Evolutionary conservation across 2,113 vertebrate species (phyloP).

Genomic region (Coptodon rendalli): DNA sequence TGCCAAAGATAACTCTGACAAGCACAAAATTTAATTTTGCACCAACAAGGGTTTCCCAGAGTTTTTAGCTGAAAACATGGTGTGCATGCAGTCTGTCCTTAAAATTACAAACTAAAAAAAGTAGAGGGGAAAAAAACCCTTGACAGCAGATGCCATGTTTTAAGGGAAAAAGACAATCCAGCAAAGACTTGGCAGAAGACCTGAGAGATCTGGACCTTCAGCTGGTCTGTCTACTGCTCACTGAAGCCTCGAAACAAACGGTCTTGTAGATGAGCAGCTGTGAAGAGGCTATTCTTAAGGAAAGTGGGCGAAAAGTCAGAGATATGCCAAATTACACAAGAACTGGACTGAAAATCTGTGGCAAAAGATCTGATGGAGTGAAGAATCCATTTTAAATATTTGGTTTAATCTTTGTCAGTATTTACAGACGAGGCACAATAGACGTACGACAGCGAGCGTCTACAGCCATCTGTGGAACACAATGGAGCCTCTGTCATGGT

Average conservation of each 20-base stretch:
- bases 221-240: neutral
- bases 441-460: neutral
- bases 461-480: neutral
- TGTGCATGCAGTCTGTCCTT: neutral
- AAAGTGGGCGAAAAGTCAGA: neutral
- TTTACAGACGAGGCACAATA: neutral
- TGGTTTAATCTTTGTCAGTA: neutral
- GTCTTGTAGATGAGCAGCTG: neutral
- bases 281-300: neutral
- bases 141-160: neutral
- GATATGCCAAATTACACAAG: neutral
- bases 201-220: neutral
- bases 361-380: neutral
- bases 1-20: neutral
- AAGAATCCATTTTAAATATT: neutral
- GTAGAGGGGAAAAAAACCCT: neutral
- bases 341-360: neutral
- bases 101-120: neutral
- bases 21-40: fast-evolving
- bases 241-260: neutral
- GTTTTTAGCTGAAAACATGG: neutral
- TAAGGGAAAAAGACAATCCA: neutral
- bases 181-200: neutral
- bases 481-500: neutral
- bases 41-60: neutral